Conservation (phyloP, 2,797 vertebrate genomes). For the Rhodeus uyekii region DNA sequence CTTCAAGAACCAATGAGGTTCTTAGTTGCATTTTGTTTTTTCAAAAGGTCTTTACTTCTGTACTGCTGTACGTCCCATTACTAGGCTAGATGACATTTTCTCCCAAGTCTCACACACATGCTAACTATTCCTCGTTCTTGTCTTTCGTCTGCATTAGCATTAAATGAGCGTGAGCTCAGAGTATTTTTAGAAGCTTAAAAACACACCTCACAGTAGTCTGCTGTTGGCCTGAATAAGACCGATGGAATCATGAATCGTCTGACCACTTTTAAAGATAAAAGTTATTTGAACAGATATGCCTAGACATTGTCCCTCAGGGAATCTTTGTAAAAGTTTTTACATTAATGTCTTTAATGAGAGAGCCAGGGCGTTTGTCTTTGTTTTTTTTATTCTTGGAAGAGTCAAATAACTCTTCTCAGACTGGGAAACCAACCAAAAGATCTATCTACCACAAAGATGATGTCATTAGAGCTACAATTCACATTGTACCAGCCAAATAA, state of each 20-base stretch:
- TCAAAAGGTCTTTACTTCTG: not conserved
- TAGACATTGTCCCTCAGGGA: slow-evolving; percentile 63
- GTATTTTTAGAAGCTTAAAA: slow-evolving; percentile 56
- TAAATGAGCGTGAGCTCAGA: slow-evolving; percentile 27
- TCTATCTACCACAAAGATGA: slow-evolving; percentile 38
- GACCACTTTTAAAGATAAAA: slow-evolving; percentile 68
- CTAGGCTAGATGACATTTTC: not conserved
- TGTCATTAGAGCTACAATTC: slow-evolving; percentile 31
- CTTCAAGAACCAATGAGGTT: no score
- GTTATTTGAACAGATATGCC: slow-evolving; percentile 57
- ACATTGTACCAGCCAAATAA: slow-evolving; percentile 36
- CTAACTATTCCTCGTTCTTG: slow-evolving; percentile 19
- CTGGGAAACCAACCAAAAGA: slow-evolving; percentile 47
- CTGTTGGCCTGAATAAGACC: slow-evolving; percentile 43
- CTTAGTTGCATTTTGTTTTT: not conserved
- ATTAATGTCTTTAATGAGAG: slow-evolving; percentile 63
- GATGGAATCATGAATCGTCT: slow-evolving; percentile 63
- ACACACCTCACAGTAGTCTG: slow-evolving; percentile 35
- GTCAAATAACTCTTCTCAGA: slow-evolving; percentile 56
- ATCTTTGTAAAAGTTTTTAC: slow-evolving; percentile 59
- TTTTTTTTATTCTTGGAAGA: slow-evolving; percentile 50
- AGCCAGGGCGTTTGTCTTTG: slow-evolving; percentile 63
- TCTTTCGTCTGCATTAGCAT: slow-evolving; percentile 29
- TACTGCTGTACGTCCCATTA: not conserved
- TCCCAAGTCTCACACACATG: slow-evolving; percentile 32